phyloP scores from a whole-genome alignment of 2,113 vertebrate species.

The Coptodon bakossiorum region DNA sequence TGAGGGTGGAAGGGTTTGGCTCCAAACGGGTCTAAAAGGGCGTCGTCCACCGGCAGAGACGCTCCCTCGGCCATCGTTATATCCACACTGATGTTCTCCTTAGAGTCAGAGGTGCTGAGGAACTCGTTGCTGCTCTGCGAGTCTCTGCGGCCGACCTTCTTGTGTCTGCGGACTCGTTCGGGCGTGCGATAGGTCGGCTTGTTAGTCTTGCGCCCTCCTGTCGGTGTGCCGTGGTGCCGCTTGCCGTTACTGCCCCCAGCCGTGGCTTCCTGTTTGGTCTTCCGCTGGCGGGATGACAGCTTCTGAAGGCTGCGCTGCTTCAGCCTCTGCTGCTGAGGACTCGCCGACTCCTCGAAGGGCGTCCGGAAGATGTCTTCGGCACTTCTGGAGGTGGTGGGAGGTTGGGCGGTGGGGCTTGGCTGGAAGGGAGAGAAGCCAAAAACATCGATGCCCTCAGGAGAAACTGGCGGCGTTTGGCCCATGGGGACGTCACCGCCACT shows the following conservation, averaged over 20 bases:
- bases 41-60: conserved; percentile 73
- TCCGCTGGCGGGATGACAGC: conserved; percentile 84
- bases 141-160: conserved; percentile 84
- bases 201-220: conserved; percentile 72
- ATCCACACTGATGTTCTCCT: conserved; percentile 88
- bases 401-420: conserved; percentile 49
- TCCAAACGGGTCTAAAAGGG: conserved; percentile 84
- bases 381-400: conserved; percentile 55
- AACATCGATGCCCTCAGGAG: conserved; percentile 75
- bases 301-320: conserved; percentile 91
- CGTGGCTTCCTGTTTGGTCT: conserved; percentile 81
- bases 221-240: conserved; percentile 88
- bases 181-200: conserved; percentile 89
- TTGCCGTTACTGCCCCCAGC: conserved; percentile 77
- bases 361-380: conserved; percentile 81
- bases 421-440: conserved; percentile 92
- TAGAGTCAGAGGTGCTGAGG: conserved; percentile 88
- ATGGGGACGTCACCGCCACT: conserved; percentile 4
- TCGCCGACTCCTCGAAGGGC: conserved; percentile 77
- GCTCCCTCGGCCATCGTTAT: conserved; percentile 69
- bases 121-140: conserved; percentile 97
- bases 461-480: conserved; percentile 65
- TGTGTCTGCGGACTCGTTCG: conserved; percentile 83
- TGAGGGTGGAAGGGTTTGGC: conserved; percentile 89
- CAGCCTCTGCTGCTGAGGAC: conserved; percentile 80